Evolutionary conservation across 2,797 vertebrate genomes (phyloP).

Genomic region (Peromyscus eremicus): DNA sequence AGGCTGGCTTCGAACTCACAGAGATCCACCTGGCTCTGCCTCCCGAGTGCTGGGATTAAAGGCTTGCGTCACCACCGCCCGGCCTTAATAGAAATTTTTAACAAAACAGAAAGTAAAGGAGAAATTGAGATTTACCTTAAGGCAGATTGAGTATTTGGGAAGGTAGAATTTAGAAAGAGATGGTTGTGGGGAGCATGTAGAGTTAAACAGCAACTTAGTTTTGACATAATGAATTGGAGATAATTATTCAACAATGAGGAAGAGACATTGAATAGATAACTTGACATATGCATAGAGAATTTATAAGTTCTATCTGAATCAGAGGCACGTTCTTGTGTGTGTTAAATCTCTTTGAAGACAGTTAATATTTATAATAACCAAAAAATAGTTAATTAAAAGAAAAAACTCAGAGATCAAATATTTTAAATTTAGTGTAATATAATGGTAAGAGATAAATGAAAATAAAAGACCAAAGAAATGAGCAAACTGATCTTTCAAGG

Average conservation of each 20-base stretch:
- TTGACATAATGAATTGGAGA: background rate
- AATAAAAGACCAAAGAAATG: background rate
- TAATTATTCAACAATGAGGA: background rate
- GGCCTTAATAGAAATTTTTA: background rate
- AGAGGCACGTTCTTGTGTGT: background rate
- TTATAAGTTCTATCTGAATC: background rate
- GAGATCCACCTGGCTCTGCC: no score
- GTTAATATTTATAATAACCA: background rate
- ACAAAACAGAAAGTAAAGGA: background rate
- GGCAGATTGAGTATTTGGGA: background rate
- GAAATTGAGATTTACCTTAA: background rate
- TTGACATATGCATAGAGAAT: background rate
- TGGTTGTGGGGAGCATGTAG: background rate
- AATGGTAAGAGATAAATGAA: background rate
- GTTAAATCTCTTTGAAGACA: background rate
- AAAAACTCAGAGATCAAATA: background rate
- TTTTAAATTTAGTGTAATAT: background rate
- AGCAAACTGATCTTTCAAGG: background rate
- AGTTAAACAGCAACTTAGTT: background rate
- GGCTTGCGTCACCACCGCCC: no score
- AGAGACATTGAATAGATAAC: background rate
- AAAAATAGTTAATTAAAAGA: background rate
- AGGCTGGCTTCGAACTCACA: no score
- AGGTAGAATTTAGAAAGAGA: background rate
- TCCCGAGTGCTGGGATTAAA: no score